Conservation (phyloP, 2,797 vertebrate genomes). For the Anas bernieri region DNA sequence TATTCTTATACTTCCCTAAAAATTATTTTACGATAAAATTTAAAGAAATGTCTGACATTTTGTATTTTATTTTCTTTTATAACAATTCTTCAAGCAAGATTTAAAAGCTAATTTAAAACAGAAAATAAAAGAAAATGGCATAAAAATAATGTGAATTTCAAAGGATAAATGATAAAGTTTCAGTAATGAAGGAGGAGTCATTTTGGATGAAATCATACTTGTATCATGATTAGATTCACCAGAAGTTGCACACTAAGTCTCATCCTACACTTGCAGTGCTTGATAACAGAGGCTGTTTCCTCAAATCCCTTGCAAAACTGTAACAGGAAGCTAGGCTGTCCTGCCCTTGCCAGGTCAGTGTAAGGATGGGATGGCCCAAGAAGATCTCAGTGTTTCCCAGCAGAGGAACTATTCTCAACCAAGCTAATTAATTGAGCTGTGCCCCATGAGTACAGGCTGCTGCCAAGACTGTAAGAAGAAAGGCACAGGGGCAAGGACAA, state of each 20-base stretch:
- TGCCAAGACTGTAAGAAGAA: background rate
- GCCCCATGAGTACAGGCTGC: accelerated
- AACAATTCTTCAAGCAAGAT: background rate
- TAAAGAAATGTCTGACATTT: background rate
- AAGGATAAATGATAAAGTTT: background rate
- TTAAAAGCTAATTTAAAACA: background rate
- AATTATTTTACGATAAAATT: background rate
- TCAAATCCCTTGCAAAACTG: background rate
- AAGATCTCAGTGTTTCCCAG: background rate
- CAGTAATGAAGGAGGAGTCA: background rate
- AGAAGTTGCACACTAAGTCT: background rate
- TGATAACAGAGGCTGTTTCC: background rate
- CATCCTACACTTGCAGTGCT: background rate
- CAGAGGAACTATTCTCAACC: background rate
- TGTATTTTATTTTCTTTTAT: background rate
- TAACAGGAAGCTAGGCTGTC: background rate
- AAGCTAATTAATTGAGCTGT: background rate
- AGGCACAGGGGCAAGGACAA: background rate
- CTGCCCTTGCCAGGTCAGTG: background rate
- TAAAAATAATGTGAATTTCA: background rate
- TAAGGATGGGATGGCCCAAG: background rate
- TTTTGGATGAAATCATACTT: background rate
- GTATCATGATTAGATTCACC: background rate
- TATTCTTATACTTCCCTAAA: background rate
- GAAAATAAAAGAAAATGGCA: background rate